Conservation (phyloP, 2,888 invertebrate genomes). For the Zele albiditarsus region DNA sequence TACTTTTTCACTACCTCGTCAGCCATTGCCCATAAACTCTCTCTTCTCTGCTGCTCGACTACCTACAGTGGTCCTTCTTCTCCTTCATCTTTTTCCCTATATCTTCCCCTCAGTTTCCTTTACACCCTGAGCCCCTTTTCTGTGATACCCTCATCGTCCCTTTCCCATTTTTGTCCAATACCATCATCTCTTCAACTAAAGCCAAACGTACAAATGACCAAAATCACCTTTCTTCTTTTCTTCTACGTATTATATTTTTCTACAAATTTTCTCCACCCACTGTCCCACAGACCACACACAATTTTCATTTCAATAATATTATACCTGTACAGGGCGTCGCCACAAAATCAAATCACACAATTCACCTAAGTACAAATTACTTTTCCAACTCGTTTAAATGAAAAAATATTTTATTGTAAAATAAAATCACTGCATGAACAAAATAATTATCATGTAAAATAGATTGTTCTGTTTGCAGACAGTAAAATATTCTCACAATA, state of each 20-base stretch:
- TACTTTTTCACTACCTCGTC: conserved; percentile 73
- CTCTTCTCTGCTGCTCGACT: conserved; percentile 42
- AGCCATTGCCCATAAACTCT: conserved; percentile 71
- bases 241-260: neutral
- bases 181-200: neutral
- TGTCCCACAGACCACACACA: too few relatives aligned
- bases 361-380: too few relatives aligned
- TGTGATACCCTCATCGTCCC: conserved; percentile 33
- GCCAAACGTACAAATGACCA: neutral
- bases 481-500: neutral
- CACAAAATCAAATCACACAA: too few relatives aligned
- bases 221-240: conserved; percentile 26
- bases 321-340: too few relatives aligned
- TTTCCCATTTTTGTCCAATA: conserved; percentile 35
- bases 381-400: neutral
- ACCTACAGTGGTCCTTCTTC: conserved; percentile 33
- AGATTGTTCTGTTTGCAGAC: neutral
- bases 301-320: too few relatives aligned
- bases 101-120: conserved; percentile 32
- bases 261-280: neutral
- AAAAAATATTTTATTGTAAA: neutral
- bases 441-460: neutral
- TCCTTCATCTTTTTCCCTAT: conserved; percentile 35
- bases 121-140: conserved; percentile 15
- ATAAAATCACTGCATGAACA: neutral